Evolutionary conservation across 2,113 vertebrate species (phyloP).

Genomic region (Sander vitreus): DNA sequence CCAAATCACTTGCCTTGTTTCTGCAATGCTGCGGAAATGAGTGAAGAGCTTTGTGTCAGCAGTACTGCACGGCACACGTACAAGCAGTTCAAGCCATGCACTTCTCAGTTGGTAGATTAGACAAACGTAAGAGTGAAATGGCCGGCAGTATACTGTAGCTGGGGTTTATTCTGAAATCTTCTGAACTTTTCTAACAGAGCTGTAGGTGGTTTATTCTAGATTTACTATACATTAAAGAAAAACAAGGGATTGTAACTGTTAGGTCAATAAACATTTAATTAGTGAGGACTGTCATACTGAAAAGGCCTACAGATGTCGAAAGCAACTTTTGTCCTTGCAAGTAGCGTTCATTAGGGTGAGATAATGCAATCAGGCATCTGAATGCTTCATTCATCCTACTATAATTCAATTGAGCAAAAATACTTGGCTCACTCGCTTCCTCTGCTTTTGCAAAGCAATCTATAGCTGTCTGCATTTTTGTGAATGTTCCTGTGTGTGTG

Average conservation of each 20-base stretch:
- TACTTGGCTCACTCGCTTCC: slow-evolving; percentile 42
- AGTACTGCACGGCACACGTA: too few relatives aligned
- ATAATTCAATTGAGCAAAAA: slow-evolving; percentile 36
- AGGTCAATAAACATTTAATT: background rate
- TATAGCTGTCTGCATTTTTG: slow-evolving; percentile 23
- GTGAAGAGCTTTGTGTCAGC: background rate
- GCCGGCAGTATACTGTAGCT: background rate
- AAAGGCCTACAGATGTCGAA: slow-evolving; percentile 7
- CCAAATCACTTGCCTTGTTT: background rate
- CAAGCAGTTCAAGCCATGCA: background rate
- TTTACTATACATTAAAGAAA: background rate
- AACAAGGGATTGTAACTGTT: background rate
- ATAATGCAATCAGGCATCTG: slow-evolving; percentile 50
- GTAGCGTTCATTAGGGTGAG: background rate
- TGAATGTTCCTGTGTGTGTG: background rate
- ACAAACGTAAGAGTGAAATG: background rate
- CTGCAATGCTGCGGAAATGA: background rate
- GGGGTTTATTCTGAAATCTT: background rate
- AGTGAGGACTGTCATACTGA: background rate
- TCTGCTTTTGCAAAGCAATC: slow-evolving; percentile 34
- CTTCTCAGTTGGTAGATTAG: background rate
- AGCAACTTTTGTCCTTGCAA: background rate
- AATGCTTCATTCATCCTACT: slow-evolving; percentile 42
- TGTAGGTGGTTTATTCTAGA: background rate
- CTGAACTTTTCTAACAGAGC: background rate